These are phyloP conservation scores for Dynastes maya DNA, from an alignment of 2,888 invertebrate genomes.

Conservation along the genomic window DNA sequence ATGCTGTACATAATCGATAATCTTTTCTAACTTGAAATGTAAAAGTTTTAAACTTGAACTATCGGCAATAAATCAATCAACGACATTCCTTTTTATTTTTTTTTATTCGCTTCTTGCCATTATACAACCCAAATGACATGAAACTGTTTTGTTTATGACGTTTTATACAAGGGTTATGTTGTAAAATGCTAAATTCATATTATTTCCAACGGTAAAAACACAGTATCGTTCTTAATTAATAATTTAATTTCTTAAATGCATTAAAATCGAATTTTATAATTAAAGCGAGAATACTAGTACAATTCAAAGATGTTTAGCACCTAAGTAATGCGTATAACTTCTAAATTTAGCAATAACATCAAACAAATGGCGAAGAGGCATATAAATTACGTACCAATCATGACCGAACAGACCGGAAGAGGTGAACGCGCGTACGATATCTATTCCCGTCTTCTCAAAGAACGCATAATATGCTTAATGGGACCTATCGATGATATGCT, in stretches of 20 bases:
- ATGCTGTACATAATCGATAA: no score
- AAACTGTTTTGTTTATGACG: no score
- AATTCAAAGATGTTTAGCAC: conserved; percentile 33
- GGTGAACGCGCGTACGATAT: conserved; percentile 99
- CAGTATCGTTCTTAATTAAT: not conserved
- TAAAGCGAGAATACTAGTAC: not conserved
- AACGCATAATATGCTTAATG: conserved; percentile 98
- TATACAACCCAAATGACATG: no score
- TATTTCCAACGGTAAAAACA: no score
- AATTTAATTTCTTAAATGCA: not conserved
- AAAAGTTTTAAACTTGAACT: no score
- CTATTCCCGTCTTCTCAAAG: conserved; percentile 95
- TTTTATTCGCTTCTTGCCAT: no score
- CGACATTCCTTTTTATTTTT: no score
- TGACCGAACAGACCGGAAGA: conserved; percentile 98
- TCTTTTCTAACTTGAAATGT: no score
- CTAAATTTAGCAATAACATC: conserved; percentile 33
- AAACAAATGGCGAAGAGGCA: conserved; percentile 48
- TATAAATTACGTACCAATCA: conserved; percentile 82
- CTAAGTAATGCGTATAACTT: conserved; percentile 42
- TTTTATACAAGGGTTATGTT: no score
- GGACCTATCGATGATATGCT: conserved; percentile 94
- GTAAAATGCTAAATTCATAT: no score
- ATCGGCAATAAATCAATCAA: no score
- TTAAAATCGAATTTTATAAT: not conserved